Evolutionary conservation across 2,888 invertebrate species (phyloP).

Genomic region (Leptinotarsa peninsularis): DNA sequence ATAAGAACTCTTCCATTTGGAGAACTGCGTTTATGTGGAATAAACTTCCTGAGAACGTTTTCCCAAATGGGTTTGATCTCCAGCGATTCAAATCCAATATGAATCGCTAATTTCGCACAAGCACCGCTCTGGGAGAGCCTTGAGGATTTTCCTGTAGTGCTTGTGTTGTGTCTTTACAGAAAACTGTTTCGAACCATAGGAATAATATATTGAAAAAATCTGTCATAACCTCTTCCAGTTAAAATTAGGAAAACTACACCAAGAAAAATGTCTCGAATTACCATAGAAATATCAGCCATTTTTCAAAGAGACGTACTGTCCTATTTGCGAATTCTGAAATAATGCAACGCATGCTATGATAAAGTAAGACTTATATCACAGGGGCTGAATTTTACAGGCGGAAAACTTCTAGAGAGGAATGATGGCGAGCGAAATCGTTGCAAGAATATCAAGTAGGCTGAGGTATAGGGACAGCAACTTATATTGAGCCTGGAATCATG

Average conservation of each 20-base stretch:
- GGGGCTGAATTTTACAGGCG: slow-evolving; percentile 64
- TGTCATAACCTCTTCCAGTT: slow-evolving; percentile 9
- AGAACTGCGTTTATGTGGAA: no score
- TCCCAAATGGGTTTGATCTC: no score
- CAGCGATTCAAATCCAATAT: no score
- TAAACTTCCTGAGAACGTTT: no score
- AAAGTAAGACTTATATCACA: slow-evolving; percentile 62
- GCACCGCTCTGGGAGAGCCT: no score
- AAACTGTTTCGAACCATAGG: background rate
- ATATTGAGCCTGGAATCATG: slow-evolving; percentile 53
- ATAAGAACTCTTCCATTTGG: no score
- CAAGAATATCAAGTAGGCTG: slow-evolving; percentile 64
- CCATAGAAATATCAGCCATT: slow-evolving; percentile 32
- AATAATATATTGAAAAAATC: background rate
- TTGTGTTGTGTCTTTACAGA: no score
- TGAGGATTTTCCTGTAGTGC: no score
- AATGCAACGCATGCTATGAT: slow-evolving; percentile 51
- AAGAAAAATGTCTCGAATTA: slow-evolving; percentile 23
- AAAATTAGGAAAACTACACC: slow-evolving; percentile 15
- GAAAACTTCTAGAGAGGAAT: slow-evolving; percentile 65
- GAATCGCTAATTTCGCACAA: no score
- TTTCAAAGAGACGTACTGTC: slow-evolving; percentile 32
- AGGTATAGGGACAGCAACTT: slow-evolving; percentile 55
- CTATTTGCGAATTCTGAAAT: slow-evolving; percentile 47
- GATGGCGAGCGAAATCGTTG: slow-evolving; percentile 65